Base-by-base conservation (phyloP, 2,888 invertebrate species). In the Tetragnatha montana region DNA sequence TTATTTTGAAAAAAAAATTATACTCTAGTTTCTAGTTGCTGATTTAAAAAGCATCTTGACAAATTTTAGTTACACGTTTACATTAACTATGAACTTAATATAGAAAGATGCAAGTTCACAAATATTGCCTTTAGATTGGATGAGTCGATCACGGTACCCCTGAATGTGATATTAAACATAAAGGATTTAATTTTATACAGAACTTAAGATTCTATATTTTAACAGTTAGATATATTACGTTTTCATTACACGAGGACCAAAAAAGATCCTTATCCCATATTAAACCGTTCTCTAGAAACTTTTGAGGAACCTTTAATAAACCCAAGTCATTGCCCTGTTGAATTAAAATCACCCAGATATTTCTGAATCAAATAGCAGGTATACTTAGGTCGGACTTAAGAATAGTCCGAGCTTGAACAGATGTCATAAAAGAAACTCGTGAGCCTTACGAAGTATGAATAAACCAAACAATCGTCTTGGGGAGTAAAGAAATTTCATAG, bases 391-490 rank as follows among this genome's bases (percentile, higher is more conserved):
- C 4, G 12, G 22, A 22, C 60, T 78, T 60, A 78, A 78, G 60
- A 60, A 78, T 76, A 49, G 75, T 49, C 4, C 35, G 35, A 4
- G 35, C 35, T 35, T 19, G 76, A 19, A 19, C 19, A 7, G 22
- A 51, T 60, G 3, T 22, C 60, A 78, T 78, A 60, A 78, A 78
- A 78, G 51, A 78, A 68, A 60, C 14, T 60, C 17, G 60, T 60
- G 19, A 35, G 10, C 51, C 35, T 47, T 14, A 47, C 75, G 47
- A 75, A 60, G 78, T 22, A 78, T 78, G 17, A 78, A 22, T 78
- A 60, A 78, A 60, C 60, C 60, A 35, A 78, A n/a, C 21, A 60
- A 60, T 47, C 17, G 1, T 51, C 60, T 22, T 68, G 51, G 17
- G 60, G 21, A 22, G 60, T 60, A 35, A 35, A 78, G n/a, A 1